phyloP scores from a whole-genome alignment of 2,113 vertebrate genomes.

The Patagioenas fasciata region DNA sequence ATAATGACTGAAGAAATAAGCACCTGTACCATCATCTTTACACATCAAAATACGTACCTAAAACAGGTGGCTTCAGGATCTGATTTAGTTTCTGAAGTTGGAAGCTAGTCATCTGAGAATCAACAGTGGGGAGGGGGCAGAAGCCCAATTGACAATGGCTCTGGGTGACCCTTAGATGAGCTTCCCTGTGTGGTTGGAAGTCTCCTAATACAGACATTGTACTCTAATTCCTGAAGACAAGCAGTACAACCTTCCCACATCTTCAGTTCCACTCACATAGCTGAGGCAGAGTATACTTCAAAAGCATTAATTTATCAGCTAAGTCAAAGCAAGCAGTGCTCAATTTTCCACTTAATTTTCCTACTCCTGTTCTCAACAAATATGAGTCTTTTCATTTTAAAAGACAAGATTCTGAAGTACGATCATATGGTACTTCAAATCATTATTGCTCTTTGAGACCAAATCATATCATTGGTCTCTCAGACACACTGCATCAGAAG shows the following conservation, averaged over 20 bases:
- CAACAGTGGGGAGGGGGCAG: rapidly evolving
- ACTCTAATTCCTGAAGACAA: background rate
- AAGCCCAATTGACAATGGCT: background rate
- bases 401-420: background rate
- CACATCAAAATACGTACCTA: background rate
- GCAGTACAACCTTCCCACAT: background rate
- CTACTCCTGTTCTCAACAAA: background rate
- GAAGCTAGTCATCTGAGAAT: background rate
- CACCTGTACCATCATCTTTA: background rate
- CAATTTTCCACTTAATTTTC: background rate
- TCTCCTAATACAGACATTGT: background rate
- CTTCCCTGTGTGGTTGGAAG: background rate
- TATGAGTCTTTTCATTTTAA: background rate
- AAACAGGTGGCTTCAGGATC: background rate
- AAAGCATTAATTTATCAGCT: background rate
- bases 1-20: background rate
- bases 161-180: background rate
- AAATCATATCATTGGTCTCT: background rate
- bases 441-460: background rate
- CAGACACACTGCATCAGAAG: background rate
- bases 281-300: background rate
- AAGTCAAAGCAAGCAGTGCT: background rate
- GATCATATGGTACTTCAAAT: background rate
- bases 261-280: background rate
- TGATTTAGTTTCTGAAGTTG: background rate